Conservation (phyloP, 2,797 vertebrate species). For the Megalops cyprinoides region DNA sequence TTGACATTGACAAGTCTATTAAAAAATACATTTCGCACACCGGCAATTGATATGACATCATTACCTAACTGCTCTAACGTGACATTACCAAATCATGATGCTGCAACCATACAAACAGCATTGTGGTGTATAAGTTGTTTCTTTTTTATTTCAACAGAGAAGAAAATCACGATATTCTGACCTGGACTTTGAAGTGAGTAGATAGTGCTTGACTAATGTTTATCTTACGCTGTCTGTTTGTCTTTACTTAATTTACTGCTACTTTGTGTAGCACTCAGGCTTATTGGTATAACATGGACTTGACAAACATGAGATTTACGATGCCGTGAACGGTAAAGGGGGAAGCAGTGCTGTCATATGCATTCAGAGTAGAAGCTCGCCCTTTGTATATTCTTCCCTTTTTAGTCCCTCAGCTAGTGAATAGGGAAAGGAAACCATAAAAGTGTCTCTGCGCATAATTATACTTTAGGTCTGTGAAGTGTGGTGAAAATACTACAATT, state of each 20-base stretch:
- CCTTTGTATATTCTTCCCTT: neutral
- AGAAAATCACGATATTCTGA: slow-evolving; percentile 98
- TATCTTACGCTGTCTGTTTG: slow-evolving; percentile 6
- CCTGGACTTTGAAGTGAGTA: slow-evolving; percentile 99
- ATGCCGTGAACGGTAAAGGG: slow-evolving; percentile 67
- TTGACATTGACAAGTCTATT: too few species aligned
- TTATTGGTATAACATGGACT: slow-evolving; percentile 73
- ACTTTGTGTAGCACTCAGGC: slow-evolving; percentile 75
- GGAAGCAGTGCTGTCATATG: slow-evolving; percentile 77
- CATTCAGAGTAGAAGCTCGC: slow-evolving; percentile 71
- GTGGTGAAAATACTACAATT: neutral
- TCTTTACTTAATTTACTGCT: too few species aligned
- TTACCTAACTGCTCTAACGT: too few species aligned
- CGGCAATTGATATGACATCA: too few species aligned
- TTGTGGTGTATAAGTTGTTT: slow-evolving; percentile 42
- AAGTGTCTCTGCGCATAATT: neutral
- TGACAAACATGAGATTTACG: slow-evolving; percentile 69
- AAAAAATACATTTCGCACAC: too few species aligned
- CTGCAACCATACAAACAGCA: neutral
- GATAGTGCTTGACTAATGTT: neutral
- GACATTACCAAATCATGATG: too few species aligned
- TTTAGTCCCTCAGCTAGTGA: neutral
- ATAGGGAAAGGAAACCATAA: too few species aligned
- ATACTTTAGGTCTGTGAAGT: neutral
- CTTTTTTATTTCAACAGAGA: slow-evolving; percentile 83